These are phyloP conservation scores for Brachionus calyciflorus DNA, from an alignment of 1,140 invertebrate species.

Conservation along the genomic window DNA sequence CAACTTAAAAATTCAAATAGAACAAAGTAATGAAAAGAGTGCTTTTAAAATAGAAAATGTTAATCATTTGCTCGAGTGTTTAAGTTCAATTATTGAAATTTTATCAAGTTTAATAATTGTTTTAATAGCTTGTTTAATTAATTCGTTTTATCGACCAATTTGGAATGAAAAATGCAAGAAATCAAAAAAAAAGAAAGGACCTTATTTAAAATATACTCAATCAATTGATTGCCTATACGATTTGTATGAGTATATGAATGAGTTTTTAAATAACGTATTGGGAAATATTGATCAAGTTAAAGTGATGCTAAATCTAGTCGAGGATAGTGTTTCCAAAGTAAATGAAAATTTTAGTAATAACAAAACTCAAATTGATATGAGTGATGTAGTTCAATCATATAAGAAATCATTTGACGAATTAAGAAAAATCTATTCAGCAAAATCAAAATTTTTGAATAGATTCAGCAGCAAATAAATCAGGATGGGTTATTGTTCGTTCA, in stretches of 20 bases:
- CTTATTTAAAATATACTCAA: slow-evolving; percentile 22
- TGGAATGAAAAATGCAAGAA: slow-evolving; percentile 29
- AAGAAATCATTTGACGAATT: slow-evolving; percentile 30
- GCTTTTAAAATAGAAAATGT: not conserved
- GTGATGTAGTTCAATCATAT: not conserved
- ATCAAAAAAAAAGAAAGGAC: slow-evolving; percentile 22
- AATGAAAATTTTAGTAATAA: not conserved
- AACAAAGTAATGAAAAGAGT: not conserved
- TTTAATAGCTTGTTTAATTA: not conserved
- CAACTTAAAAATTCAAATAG: not conserved
- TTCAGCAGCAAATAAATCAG: no score
- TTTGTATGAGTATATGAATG: not conserved
- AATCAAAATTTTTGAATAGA: slow-evolving; percentile 17
- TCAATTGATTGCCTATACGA: not conserved
- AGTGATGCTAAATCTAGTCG: not conserved
- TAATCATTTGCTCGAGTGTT: not conserved
- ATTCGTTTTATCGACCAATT: not conserved
- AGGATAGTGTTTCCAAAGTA: not conserved
- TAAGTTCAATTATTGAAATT: not conserved
- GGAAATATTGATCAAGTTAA: not conserved
- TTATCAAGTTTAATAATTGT: not conserved
- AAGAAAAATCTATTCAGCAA: not conserved
- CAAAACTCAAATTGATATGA: not conserved
- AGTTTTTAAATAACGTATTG: not conserved
- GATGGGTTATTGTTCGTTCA: no score